A percentile compares a stretch with the other conserved stretches of the same genome.
Conservation (phyloP, 1,140 invertebrate genomes). For the Anagrus nilaparvatae region DNA sequence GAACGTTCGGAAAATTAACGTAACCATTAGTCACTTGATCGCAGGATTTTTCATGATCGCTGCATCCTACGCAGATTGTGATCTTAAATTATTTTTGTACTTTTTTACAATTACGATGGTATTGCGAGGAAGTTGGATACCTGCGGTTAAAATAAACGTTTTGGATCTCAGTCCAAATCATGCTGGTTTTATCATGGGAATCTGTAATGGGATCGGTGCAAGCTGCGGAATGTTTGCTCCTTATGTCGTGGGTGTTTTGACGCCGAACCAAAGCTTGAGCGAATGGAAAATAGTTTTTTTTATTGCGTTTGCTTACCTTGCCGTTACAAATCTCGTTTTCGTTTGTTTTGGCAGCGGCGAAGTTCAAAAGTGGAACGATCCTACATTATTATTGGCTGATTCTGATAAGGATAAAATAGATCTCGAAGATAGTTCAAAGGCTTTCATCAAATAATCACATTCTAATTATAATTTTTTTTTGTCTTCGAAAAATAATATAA, state of each 20-base stretch:
- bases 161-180: slow-evolving; percentile 75
- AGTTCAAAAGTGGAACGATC: slow-evolving; percentile 60
- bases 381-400: slow-evolving; percentile 20
- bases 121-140: slow-evolving; percentile 49
- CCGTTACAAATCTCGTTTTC: slow-evolving; percentile 65
- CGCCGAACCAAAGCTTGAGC: slow-evolving; percentile 55
- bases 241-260: slow-evolving; percentile 65
- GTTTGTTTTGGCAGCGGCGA: slow-evolving; percentile 60
- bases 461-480: too few species aligned
- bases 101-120: slow-evolving; percentile 62
- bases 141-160: slow-evolving; percentile 66
- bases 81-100: slow-evolving; percentile 50
- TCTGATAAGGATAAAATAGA: too few species aligned
- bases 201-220: slow-evolving; percentile 75
- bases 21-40: slow-evolving; percentile 58
- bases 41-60: slow-evolving; percentile 69
- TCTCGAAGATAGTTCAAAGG: too few species aligned
- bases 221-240: slow-evolving; percentile 72
- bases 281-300: slow-evolving; percentile 79
- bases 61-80: slow-evolving; percentile 71
- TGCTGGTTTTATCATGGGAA: slow-evolving; percentile 71
- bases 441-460: too few species aligned
- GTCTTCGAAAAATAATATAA: too few species aligned
- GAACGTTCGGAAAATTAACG: slow-evolving; percentile 61
- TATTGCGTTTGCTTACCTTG: slow-evolving; percentile 64